phyloP scores from a whole-genome alignment of 2,888 invertebrate genomes.

The Alviniconcha strummeri region DNA sequence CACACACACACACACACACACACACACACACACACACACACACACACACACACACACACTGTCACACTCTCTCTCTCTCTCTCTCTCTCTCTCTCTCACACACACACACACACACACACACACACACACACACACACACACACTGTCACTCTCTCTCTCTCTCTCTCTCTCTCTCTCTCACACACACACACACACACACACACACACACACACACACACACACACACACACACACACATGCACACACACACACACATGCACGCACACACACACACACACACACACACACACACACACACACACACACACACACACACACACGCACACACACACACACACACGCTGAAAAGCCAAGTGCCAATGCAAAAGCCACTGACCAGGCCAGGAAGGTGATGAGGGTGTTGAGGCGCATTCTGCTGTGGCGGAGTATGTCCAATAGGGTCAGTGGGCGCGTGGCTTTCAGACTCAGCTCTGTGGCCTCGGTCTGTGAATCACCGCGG shows the following conservation, averaged over 20 bases:
- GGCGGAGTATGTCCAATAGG: not conserved
- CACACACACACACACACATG: not conserved
- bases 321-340: not conserved
- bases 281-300: not conserved
- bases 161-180: too few species aligned
- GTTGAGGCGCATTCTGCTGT: not conserved
- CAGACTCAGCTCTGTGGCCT: not conserved
- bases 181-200: too few species aligned
- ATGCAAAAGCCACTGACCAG: not conserved
- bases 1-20: too few species aligned
- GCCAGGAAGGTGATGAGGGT: conserved; percentile 4
- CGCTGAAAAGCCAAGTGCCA: too few species aligned
- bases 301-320: not conserved
- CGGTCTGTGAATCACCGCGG: too few species aligned
- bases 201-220: not conserved
- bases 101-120: too few species aligned
- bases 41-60: not conserved
- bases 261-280: too few species aligned
- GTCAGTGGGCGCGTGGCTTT: conserved; percentile 2
- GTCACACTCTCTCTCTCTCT: not conserved
- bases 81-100: not conserved
- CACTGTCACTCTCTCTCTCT: too few species aligned
- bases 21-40: not conserved
- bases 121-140: too few species aligned
- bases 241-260: not conserved